These are phyloP conservation scores for Prionailurus viverrinus DNA, from an alignment of 2,113 vertebrate genomes.

Conservation along the genomic window DNA sequence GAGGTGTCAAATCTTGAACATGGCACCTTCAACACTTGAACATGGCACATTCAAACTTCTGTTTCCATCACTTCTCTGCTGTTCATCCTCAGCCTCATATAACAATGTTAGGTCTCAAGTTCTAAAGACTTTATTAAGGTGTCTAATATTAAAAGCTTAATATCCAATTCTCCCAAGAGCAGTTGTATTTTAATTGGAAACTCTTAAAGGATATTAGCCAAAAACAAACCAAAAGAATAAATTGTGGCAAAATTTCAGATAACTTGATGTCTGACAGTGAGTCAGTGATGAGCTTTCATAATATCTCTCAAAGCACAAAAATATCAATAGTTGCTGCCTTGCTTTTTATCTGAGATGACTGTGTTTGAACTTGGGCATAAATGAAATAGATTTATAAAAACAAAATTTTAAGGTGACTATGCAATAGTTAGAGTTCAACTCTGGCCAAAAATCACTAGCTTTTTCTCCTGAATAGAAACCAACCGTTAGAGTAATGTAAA, in stretches of 20 bases:
- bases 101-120: not conserved
- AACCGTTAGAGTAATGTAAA: slow-evolving; percentile 5
- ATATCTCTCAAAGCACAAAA: not conserved
- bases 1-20: not conserved
- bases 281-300: not conserved
- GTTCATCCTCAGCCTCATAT: not conserved
- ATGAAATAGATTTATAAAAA: slow-evolving; percentile 49
- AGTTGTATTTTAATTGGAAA: slow-evolving; percentile 14
- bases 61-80: not conserved
- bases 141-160: not conserved
- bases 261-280: not conserved
- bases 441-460: not conserved
- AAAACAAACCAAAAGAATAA: not conserved
- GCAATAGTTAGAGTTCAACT: slow-evolving; percentile 10
- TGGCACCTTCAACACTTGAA: not conserved
- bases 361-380: not conserved
- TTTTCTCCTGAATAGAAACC: slow-evolving; percentile 50
- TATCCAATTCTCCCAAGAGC: not conserved
- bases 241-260: not conserved
- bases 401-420: slow-evolving; percentile 8
- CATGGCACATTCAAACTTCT: not conserved
- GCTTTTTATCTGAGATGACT: not conserved
- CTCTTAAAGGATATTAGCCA: not conserved
- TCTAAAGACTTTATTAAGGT: not conserved
- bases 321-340: not conserved